Conservation (phyloP, 2,113 vertebrate species). For the Peromyscus polionotus region DNA sequence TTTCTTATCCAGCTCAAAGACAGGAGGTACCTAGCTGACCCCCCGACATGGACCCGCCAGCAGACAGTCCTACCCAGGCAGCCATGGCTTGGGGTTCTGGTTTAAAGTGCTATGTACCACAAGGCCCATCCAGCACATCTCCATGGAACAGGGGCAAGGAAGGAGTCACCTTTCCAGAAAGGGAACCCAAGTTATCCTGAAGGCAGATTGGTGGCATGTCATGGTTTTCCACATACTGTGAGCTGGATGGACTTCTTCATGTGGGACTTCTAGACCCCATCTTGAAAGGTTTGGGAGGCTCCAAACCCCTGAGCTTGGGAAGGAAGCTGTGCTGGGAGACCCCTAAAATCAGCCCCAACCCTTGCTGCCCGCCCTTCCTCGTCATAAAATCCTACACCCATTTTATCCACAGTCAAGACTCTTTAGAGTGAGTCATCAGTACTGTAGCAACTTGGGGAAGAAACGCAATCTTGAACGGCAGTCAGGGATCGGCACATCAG, state of each 20-base stretch:
- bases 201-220: neutral
- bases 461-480: neutral
- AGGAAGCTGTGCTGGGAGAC: too few species aligned
- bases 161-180: neutral
- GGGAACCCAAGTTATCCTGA: neutral
- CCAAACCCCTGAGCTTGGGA: too few species aligned
- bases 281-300: neutral
- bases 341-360: too few species aligned
- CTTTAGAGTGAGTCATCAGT: neutral
- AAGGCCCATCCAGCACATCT: neutral
- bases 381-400: too few species aligned
- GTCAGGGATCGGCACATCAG: slow-evolving; percentile 37
- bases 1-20: neutral
- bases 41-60: accelerated
- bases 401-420: neutral
- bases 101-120: neutral
- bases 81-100: neutral
- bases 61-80: neutral
- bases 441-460: neutral
- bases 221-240: neutral
- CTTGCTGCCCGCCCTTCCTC: neutral
- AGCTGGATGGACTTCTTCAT: neutral
- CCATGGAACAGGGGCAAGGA: neutral
- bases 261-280: too few species aligned
- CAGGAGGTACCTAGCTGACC: neutral